Evolutionary conservation across 2,888 invertebrate genomes (phyloP), one percentile per base, ranked within the genome.

Genomic region (Iselma pallidipennis): DNA sequence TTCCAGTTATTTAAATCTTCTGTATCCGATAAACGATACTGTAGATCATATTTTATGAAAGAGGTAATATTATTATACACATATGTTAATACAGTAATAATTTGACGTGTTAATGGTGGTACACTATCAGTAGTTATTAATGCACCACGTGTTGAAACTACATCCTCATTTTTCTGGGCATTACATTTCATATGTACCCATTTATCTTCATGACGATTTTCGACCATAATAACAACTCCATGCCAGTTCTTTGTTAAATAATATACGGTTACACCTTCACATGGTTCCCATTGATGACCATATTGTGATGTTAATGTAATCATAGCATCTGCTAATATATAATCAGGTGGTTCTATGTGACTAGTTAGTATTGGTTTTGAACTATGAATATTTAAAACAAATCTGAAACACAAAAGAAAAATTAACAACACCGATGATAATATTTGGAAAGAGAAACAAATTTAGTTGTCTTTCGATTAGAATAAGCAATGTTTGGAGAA

Each of bases 171-270:
- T 82, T 96, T 96, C 77, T 93, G 92, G 80, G 98, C 98, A 84
- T 98, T 96, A 82, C 96, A 97, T 81, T 95, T 94, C 42, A 98
- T 95, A 82, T 96, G 96, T 71, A 97, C 93, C 92, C 94, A 95
- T 80, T 94, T 93, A 82, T 95, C 94, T 68, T 93, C 92, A 80
- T 95, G 94, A 9, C 96, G 87, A 84, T 98, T 98, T 82, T 98
- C 98, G 19, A 96, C 94, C 90, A 98, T 96, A 57, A 98, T 95
- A 33, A 98, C 94, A 58, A 98, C 85, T 9, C 98, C 98, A 4
- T 96, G 95, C 96, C 98, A 98, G 56, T 95, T 95, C 86, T 95
- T 95, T 29, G 96, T 96, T 71, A 97, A 84, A 78, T 96, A 96
- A 81, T 96, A 98, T 0, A 96, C 96, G 0, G 96, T 96, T 94